phyloP scores from a whole-genome alignment of 2,888 invertebrate genomes.

The Dasypolia templi region DNA sequence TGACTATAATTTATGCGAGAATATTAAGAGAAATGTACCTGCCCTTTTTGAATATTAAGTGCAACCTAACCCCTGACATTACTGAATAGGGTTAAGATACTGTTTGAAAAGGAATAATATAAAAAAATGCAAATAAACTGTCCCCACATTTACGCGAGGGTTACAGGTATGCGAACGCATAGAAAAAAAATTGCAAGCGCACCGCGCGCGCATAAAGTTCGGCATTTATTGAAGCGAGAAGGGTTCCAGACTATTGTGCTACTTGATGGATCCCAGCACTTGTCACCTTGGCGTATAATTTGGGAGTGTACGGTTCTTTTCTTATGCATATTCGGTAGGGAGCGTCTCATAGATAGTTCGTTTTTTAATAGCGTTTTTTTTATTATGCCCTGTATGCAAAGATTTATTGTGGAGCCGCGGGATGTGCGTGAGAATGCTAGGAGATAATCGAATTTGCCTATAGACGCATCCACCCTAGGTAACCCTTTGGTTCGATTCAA shows the following conservation, averaged over 20 bases:
- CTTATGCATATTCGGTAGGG: conserved; percentile 87
- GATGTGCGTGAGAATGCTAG: conserved; percentile 89
- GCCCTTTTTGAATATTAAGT: conserved; percentile 91
- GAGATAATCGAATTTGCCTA: conserved; percentile 91
- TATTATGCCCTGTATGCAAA: conserved; percentile 87
- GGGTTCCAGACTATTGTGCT: conserved; percentile 67
- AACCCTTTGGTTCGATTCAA: conserved; percentile 85
- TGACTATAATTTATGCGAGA: conserved; percentile 91
- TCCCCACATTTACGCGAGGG: conserved; percentile 85
- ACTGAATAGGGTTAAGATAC: conserved; percentile 90
- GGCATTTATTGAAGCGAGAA: conserved; percentile 71
- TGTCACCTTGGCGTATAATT: conserved; percentile 89
- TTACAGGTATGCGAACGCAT: conserved; percentile 82
- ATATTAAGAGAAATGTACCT: conserved; percentile 91
- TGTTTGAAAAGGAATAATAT: conserved; percentile 89
- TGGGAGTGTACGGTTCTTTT: conserved; percentile 86
- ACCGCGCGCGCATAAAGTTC: conserved; percentile 76
- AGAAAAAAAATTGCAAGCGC: conserved; percentile 85
- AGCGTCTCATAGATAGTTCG: conserved; percentile 87
- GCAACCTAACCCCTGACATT: conserved; percentile 91
- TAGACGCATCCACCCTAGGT: conserved; percentile 85
- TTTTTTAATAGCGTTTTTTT: conserved; percentile 89
- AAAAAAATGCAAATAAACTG: conserved; percentile 91
- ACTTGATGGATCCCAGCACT: conserved; percentile 83
- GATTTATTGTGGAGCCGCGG: conserved; percentile 87